Evolutionary conservation across 1,140 invertebrate species (phyloP).

Genomic region (Aphaenogaster floridana): DNA sequence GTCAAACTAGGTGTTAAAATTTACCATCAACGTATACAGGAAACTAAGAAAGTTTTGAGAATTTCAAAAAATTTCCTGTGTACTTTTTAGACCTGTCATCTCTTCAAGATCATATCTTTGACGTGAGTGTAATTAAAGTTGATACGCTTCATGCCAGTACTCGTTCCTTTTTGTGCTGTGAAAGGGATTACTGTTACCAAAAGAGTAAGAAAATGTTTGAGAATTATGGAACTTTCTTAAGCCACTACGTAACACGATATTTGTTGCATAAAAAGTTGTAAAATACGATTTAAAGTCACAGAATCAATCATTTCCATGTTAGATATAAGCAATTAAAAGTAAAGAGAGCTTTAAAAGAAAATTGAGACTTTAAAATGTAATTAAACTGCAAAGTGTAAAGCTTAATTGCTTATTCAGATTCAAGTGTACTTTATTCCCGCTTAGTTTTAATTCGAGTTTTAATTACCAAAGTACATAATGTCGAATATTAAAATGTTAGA

Average conservation of each 20-base stretch:
- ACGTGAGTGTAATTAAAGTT: neutral
- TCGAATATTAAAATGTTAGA: constrained; percentile 26
- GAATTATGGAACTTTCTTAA: constrained; percentile 23
- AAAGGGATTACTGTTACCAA: neutral
- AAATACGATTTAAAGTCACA: neutral
- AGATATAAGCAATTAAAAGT: neutral
- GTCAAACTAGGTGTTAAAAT: neutral
- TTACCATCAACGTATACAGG: too few relatives aligned
- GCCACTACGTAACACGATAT: constrained; percentile 13
- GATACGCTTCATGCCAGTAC: too few relatives aligned
- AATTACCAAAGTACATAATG: constrained; percentile 21
- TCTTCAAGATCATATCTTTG: neutral
- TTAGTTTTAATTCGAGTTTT: constrained; percentile 42
- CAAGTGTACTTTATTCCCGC: neutral
- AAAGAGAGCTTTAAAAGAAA: neutral
- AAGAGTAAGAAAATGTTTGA: neutral
- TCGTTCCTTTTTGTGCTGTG: too few relatives aligned
- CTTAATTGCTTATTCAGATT: constrained; percentile 26
- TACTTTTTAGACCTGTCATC: neutral
- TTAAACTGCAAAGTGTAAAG: constrained; percentile 22
- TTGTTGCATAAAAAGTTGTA: neutral
- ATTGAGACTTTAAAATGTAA: constrained; percentile 8
- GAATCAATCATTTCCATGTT: neutral
- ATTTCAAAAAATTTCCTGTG: neutral
- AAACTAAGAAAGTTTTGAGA: neutral